A percentile compares a stretch with the other conserved stretches of the same genome.
Conservation (phyloP, 2,797 vertebrate species). For the Coccyzus lansbergi region DNA sequence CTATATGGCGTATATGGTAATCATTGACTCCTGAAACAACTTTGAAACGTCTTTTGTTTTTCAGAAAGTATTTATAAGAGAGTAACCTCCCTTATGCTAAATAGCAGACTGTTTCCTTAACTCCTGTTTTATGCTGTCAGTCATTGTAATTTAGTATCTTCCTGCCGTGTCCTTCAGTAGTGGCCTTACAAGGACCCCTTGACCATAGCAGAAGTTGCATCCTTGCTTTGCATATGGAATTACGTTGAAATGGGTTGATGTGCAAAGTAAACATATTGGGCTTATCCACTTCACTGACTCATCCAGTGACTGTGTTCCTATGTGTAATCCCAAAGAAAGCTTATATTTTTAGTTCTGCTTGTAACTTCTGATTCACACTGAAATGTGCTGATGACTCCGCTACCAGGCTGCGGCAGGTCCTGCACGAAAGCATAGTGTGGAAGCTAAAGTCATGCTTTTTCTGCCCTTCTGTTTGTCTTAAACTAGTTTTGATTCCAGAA, state of each 20-base stretch:
- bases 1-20: neutral
- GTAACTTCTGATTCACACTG: neutral
- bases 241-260: neutral
- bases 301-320: neutral
- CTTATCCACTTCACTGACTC: neutral
- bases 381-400: neutral
- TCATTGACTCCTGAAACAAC: neutral
- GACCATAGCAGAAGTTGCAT: neutral
- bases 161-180: neutral
- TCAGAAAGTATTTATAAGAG: neutral
- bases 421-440: fast-evolving
- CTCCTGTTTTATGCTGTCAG: neutral
- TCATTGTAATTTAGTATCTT: neutral
- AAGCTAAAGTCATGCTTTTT: neutral
- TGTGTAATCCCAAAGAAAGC: neutral
- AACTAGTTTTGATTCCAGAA: neutral
- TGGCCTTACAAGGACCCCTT: neutral
- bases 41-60: neutral
- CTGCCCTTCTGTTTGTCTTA: neutral
- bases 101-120: neutral
- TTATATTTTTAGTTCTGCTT: neutral
- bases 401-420: neutral
- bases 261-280: neutral
- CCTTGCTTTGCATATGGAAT: neutral
- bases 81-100: neutral